These are phyloP conservation scores for Thermophis baileyi DNA, from an alignment of 2,113 vertebrate genomes.

Conservation along the genomic window DNA sequence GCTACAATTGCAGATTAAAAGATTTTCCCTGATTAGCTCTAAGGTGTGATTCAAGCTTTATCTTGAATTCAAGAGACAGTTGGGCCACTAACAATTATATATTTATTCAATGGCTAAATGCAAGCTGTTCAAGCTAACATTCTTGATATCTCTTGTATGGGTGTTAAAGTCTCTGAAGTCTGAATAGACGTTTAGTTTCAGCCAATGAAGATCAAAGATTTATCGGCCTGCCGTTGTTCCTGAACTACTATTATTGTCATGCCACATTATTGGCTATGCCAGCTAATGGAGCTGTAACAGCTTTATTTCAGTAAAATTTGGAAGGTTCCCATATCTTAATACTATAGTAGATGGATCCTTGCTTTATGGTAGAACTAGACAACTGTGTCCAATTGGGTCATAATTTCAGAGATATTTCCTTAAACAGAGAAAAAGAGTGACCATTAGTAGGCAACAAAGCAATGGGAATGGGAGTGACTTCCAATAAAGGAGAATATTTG, in stretches of 20 bases:
- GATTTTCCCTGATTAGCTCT: constrained; percentile 11
- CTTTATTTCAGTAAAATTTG: neutral
- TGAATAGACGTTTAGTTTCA: neutral
- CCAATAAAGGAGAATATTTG: too few species aligned
- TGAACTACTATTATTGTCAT: neutral
- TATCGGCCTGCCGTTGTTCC: neutral
- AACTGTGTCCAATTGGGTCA: too few species aligned
- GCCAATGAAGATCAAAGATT: neutral
- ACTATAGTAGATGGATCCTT: neutral
- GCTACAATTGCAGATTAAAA: neutral
- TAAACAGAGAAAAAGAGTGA: too few species aligned
- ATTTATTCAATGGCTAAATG: neutral
- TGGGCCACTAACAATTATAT: neutral
- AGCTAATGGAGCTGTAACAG: neutral
- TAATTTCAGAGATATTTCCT: too few species aligned
- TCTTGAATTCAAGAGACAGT: neutral
- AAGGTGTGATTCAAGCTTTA: constrained; percentile 2
- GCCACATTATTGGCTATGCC: neutral
- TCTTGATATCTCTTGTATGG: neutral
- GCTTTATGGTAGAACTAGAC: neutral
- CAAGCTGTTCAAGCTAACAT: neutral
- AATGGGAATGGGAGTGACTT: too few species aligned
- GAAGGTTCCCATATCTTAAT: neutral
- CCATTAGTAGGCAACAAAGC: too few species aligned
- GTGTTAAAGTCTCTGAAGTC: neutral